Conservation (phyloP, 2,797 vertebrate genomes). For the Galagoides demidoff region DNA sequence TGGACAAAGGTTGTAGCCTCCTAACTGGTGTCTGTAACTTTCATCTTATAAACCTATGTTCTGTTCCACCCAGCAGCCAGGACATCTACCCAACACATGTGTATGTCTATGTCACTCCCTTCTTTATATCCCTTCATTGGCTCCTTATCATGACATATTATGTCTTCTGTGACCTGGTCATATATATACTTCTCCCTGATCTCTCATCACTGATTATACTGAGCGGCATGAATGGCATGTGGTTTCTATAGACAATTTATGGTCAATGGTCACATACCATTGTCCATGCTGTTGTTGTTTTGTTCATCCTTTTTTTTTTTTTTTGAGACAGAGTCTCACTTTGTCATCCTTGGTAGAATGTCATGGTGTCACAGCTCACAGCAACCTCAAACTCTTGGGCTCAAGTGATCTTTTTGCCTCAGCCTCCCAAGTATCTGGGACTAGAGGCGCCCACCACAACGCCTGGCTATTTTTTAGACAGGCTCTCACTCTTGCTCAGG, state of each 20-base stretch:
- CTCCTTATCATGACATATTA: neutral
- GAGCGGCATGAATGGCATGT: neutral
- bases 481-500: too few relatives aligned
- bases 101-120: neutral
- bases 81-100: neutral
- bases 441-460: too few relatives aligned
- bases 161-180: neutral
- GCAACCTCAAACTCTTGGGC: too few relatives aligned
- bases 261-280: conserved; percentile 21
- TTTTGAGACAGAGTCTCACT: too few relatives aligned
- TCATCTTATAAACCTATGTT: neutral
- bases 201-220: neutral
- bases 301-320: conserved; percentile 5
- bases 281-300: neutral
- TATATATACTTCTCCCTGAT: neutral
- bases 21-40: neutral
- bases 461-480: too few relatives aligned
- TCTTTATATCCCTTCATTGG: conserved; percentile 27
- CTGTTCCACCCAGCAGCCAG: neutral
- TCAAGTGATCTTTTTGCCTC: too few relatives aligned
- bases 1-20: neutral
- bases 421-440: too few relatives aligned
- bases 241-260: conserved; percentile 21
- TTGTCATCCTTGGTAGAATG: too few relatives aligned
- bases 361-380: too few relatives aligned